Conservation (phyloP, 2,888 invertebrate genomes). For the Agapostemon virescens region DNA sequence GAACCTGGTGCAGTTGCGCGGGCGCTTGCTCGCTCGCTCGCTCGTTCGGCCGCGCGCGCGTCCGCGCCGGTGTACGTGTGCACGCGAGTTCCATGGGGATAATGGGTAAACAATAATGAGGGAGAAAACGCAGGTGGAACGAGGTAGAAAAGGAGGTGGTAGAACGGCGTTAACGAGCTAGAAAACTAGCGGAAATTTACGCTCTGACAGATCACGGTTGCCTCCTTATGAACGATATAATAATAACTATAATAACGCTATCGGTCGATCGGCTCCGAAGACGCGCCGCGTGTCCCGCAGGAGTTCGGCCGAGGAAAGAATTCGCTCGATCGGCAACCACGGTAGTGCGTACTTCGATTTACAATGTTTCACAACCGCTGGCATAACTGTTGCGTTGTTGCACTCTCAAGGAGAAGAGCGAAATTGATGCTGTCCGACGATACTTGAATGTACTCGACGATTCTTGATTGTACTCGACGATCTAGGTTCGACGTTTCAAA, state of each 20-base stretch:
- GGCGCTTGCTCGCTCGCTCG: constrained; percentile 10
- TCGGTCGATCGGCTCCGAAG: constrained; percentile 58
- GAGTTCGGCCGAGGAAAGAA: background rate
- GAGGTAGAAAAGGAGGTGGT: constrained; percentile 51
- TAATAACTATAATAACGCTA: constrained; percentile 64
- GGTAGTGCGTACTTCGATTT: background rate
- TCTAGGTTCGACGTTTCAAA: no score
- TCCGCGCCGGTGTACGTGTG: background rate
- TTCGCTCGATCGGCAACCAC: background rate
- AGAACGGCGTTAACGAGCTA: constrained; percentile 67
- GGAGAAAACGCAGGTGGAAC: constrained; percentile 57
- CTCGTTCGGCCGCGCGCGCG: background rate
- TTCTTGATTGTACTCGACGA: no score
- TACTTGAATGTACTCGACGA: no score
- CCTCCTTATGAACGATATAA: constrained; percentile 59
- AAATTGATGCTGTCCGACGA: no score
- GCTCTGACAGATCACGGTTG: constrained; percentile 64
- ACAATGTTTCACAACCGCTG: background rate
- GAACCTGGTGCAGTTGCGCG: constrained; percentile 38
- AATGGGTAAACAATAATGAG: constrained; percentile 63
- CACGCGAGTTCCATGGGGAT: constrained; percentile 51
- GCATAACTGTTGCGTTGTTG: no score
- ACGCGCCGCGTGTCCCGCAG: constrained; percentile 15
- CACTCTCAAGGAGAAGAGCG: no score
- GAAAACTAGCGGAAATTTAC: constrained; percentile 69